phyloP scores from a whole-genome alignment of 2,113 vertebrate genomes.

The Proteles cristata region DNA sequence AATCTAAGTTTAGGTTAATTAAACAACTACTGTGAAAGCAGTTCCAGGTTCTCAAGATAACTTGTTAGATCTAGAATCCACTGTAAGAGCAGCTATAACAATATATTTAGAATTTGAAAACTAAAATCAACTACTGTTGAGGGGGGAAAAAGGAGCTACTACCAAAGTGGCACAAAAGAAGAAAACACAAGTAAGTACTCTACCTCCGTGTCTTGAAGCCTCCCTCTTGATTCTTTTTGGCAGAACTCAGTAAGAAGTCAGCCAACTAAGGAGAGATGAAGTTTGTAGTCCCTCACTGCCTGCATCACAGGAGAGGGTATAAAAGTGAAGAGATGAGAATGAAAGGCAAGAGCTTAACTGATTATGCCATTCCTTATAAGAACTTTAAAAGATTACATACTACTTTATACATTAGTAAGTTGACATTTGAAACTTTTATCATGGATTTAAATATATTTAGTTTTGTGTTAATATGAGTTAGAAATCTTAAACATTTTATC shows the following conservation, averaged over 20 bases:
- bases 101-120: neutral
- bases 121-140: neutral
- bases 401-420: neutral
- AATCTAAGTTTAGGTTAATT: neutral
- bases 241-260: neutral
- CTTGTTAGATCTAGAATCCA: neutral
- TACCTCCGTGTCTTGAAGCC: rapidly evolving
- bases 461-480: neutral
- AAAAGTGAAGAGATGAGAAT: neutral
- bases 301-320: neutral
- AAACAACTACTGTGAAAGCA: neutral
- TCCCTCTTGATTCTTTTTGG: neutral
- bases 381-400: neutral
- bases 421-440: neutral
- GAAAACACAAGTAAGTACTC: neutral
- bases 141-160: neutral
- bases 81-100: neutral
- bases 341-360: neutral
- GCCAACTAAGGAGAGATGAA: neutral
- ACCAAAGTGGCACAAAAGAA: neutral
- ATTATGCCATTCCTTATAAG: neutral
- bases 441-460: neutral
- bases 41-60: neutral
- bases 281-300: neutral
- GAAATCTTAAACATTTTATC: neutral